phyloP scores from a whole-genome alignment of 2,888 invertebrate genomes.

The Athalia cordata region DNA sequence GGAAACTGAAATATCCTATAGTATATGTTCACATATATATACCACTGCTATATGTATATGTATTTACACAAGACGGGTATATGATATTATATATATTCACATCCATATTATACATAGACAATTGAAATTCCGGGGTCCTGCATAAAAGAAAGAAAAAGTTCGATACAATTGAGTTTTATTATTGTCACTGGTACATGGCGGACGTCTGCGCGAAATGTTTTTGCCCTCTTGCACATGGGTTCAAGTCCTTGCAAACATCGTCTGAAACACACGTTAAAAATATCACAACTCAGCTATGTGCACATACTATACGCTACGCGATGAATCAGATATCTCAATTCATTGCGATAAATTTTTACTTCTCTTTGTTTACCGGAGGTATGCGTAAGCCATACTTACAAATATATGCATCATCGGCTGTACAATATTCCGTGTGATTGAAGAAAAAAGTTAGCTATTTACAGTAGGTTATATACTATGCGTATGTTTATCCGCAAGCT shows the following conservation, averaged over 20 bases:
- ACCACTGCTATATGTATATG: background rate
- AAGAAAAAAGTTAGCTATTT: too few relatives aligned
- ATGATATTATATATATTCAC: background rate
- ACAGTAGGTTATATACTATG: too few relatives aligned
- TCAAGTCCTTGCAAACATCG: slow-evolving; percentile 15
- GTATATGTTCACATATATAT: background rate
- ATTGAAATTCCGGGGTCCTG: background rate
- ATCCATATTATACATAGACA: background rate
- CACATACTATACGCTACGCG: background rate
- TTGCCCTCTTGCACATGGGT: slow-evolving; percentile 31
- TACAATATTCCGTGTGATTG: too few relatives aligned
- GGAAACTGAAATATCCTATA: slow-evolving; percentile 35
- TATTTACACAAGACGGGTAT: background rate
- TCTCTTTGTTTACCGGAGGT: too few relatives aligned
- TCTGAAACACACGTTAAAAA: background rate
- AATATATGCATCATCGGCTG: too few relatives aligned
- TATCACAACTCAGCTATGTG: background rate
- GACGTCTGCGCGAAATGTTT: slow-evolving; percentile 39
- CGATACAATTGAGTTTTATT: slow-evolving; percentile 20
- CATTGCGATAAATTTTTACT: too few relatives aligned
- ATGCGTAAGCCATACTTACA: too few relatives aligned
- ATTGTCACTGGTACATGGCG: background rate
- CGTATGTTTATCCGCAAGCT: too few relatives aligned
- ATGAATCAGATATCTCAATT: background rate
- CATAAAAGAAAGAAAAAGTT: background rate